phyloP scores from a whole-genome alignment of 2,113 vertebrate genomes.

The Chamaetylas fuelleborni region DNA sequence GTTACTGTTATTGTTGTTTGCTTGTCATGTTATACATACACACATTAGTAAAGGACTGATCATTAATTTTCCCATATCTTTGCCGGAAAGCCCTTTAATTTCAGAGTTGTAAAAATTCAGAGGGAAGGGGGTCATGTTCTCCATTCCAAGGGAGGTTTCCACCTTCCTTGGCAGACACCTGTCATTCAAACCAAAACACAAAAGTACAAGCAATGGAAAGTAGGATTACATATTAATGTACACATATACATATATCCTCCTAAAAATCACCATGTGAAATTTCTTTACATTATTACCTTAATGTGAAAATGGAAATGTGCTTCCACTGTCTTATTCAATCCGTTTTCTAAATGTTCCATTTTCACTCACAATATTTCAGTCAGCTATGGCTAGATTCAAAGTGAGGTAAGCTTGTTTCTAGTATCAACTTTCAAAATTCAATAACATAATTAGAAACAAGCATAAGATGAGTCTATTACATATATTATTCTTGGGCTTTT shows the following conservation, averaged over 20 bases:
- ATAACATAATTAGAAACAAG: neutral
- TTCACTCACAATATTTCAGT: neutral
- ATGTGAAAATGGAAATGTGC: neutral
- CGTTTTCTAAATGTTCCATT: neutral
- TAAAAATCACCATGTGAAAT: neutral
- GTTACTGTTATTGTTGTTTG: too few relatives aligned
- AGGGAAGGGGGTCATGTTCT: neutral
- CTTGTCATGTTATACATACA: too few relatives aligned
- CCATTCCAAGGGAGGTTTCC: neutral
- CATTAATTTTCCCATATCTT: neutral
- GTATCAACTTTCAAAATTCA: neutral
- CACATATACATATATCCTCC: neutral
- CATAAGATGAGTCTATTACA: neutral
- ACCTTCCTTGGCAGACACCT: neutral
- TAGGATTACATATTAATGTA: neutral
- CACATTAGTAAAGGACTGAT: too few relatives aligned
- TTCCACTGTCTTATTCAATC: neutral
- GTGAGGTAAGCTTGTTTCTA: neutral
- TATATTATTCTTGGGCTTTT: neutral
- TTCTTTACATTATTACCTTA: neutral
- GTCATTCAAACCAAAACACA: neutral
- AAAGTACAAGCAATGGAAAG: neutral
- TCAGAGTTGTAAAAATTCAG: neutral
- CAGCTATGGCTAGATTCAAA: neutral
- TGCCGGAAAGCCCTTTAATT: neutral